Evolutionary conservation across 2,888 invertebrate genomes (phyloP), one percentile per base, ranked within the genome.

Genomic region (Melipona bicolor): DNA sequence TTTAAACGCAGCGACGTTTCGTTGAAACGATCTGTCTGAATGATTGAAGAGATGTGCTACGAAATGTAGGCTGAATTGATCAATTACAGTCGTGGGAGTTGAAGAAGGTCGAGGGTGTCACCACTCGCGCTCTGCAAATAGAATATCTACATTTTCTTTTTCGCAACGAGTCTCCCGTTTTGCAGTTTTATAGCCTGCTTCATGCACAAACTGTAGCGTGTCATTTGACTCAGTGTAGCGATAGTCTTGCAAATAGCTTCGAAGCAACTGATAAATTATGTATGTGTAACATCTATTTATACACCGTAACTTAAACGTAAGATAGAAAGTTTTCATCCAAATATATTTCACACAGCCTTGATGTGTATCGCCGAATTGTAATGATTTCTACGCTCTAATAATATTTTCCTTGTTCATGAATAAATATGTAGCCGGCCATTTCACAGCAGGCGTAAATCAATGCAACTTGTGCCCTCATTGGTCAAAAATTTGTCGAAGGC

Each of bases 61-160:
- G n/a, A 73, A 73, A 73, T 59, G 61, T 73, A 61, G 72, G 61
- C 49, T 73, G 61, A 73, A 73, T 73, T 73, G 72, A 32, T 73
- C 72, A 73, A 73, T 73, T 73, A 62, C 27, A n/a, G 21, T 43
- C 9, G 43, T 73, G 27, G 54, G 43, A 36, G 54, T 56, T 36
- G 65, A 67, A 67, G 65, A 67, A 75, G 64, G 67, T 67, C 43
- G 54, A 67, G 52, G 67, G 52, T 67, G 67, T 67, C 72, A 27
- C 50, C 49, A 19, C 27, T n/a, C 50, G 21, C 21, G 49, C 49
- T 73, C 72, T 73, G 72, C 61, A 73, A 73, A 73, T 73, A 73
- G 72, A 61, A 2, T 3, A n/a, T 61, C 61, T 50, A 50, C 72
- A 49, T 73, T 19, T n/a, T 17, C 11, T n/a, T n/a, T 32, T 27